Evolutionary conservation across 2,797 vertebrate genomes (phyloP).

Genomic region (Sebastes glaucus): DNA sequence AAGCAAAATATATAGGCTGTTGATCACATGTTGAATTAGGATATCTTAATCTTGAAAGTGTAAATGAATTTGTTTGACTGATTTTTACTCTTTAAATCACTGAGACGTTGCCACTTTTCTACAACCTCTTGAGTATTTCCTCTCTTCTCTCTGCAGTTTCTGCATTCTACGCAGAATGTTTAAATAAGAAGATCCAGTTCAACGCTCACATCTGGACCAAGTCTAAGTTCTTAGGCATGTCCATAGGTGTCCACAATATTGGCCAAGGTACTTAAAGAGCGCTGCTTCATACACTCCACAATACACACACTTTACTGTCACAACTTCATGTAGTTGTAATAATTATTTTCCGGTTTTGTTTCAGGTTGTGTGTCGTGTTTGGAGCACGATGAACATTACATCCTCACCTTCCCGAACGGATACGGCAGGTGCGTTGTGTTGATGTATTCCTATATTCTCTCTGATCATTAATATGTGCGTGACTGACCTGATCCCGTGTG

Average conservation of each 20-base stretch:
- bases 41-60: not conserved
- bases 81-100: not conserved
- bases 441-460: not conserved
- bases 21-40: not conserved
- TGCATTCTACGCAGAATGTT: conserved; percentile 98
- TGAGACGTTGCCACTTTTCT: not conserved
- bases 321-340: not conserved
- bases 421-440: conserved; percentile 90
- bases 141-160: conserved; percentile 85
- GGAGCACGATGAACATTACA: conserved; percentile 97
- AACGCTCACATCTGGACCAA: conserved; percentile 99
- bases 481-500: conserved; percentile 28
- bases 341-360: not conserved
- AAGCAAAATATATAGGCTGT: not conserved
- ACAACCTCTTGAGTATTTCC: not conserved
- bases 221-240: conserved; percentile 99
- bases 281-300: not conserved
- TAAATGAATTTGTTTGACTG: not conserved
- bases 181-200: conserved; percentile 97
- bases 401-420: conserved; percentile 97
- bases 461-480: not conserved
- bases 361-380: conserved; percentile 96
- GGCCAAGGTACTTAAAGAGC: conserved; percentile 89
- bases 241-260: conserved; percentile 98
- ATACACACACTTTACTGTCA: not conserved